A percentile compares a stretch with the other conserved stretches of the same genome.
These are phyloP conservation scores for Polypterus senegalus DNA, from an alignment of 2,113 vertebrate genomes.

Conservation along the genomic window DNA sequence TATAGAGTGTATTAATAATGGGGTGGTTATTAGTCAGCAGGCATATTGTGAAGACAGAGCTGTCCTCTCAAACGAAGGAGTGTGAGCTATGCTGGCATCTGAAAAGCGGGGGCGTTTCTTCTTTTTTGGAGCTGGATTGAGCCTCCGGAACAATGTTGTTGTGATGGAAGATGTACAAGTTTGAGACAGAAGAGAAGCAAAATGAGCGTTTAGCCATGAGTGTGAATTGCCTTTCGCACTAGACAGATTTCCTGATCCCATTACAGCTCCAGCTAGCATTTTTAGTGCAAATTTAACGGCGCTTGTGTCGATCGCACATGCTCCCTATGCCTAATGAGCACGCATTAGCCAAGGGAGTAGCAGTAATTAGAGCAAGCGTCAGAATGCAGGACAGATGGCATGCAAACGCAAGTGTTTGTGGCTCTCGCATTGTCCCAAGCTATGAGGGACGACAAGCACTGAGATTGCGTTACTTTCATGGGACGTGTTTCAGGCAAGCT, in stretches of 20 bases:
- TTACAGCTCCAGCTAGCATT: conserved; percentile 58
- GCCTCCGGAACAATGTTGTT: conserved; percentile 29
- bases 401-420: conserved; percentile 54
- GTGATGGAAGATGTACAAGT: conserved; percentile 33
- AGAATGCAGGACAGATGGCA: conserved; percentile 62
- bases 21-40: too few species aligned
- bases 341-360: conserved; percentile 60
- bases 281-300: conserved; percentile 56
- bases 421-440: conserved; percentile 35
- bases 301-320: conserved; percentile 64
- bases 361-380: conserved; percentile 64
- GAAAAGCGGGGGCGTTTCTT: conserved; percentile 10
- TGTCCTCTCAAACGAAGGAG: neutral
- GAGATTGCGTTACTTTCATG: too few species aligned
- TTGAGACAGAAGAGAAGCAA: conserved; percentile 45
- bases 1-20: too few species aligned
- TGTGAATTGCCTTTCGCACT: conserved; percentile 70
- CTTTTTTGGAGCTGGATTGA: conserved; percentile 23
- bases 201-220: conserved; percentile 63
- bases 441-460: too few species aligned
- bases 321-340: conserved; percentile 64
- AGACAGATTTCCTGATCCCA: conserved; percentile 62
- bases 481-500: too few species aligned
- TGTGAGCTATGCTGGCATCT: conserved; percentile 4
- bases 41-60: too few species aligned